Evolutionary conservation across 92 coral and sea anemone genomes (phyloP).

Genomic region (Parazoanthus swiftii): DNA sequence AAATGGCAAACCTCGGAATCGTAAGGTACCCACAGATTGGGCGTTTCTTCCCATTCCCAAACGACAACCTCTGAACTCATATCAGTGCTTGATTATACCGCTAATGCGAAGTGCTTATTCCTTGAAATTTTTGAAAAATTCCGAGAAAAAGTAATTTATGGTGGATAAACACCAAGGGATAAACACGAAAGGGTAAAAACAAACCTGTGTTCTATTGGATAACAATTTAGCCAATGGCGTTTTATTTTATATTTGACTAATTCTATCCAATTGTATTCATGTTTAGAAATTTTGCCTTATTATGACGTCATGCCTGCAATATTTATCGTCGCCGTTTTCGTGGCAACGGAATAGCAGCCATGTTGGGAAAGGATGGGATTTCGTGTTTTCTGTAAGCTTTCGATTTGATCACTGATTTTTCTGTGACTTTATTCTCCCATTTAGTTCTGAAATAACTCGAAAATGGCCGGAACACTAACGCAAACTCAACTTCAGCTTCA

Average conservation of each 20-base stretch:
- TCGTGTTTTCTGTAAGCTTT: conserved; percentile 26
- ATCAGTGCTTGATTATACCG: not conserved
- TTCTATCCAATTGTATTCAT: conserved; percentile 44
- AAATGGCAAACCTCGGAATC: conserved; percentile 43
- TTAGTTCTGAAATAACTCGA: conserved; percentile 9
- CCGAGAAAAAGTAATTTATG: conserved; percentile 16
- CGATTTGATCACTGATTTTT: conserved; percentile 20
- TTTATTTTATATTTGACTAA: conserved; percentile 12
- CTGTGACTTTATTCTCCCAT: not conserved
- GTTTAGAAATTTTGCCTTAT: conserved; percentile 32
- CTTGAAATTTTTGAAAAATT: not conserved
- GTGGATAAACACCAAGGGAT: not conserved
- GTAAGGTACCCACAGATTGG: conserved; percentile 75
- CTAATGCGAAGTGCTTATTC: not conserved
- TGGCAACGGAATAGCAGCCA: conserved; percentile 92
- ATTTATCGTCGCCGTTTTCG: conserved; percentile 72
- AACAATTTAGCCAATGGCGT: conserved; percentile 34
- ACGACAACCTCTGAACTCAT: conserved; percentile 61
- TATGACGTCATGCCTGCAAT: conserved; percentile 78
- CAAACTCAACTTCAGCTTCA: conserved; percentile 88
- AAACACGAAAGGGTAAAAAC: not conserved
- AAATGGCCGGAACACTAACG: conserved; percentile 78
- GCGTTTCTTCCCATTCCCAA: conserved; percentile 84
- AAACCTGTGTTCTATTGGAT: conserved; percentile 15
- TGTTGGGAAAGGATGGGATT: conserved; percentile 65